Percentiles rank a stretch among this genome's conserved stretches.
Conservation (phyloP, 2,113 vertebrate species). For the Craseonycteris thonglongyai region DNA sequence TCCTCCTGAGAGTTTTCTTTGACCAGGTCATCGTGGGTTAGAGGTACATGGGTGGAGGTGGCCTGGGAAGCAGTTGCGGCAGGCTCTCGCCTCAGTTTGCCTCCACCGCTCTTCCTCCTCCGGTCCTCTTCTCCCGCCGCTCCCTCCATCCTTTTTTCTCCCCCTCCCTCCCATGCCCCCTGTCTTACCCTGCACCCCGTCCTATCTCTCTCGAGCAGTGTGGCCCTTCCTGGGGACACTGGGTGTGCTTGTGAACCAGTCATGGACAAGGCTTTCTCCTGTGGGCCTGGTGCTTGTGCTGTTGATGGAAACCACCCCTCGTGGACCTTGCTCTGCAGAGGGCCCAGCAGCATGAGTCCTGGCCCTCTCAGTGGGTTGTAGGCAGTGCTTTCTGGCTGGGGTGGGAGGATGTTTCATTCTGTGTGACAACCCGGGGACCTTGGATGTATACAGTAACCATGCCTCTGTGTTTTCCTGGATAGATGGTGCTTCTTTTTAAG, state of each 20-base stretch:
- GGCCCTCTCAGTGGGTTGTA: not conserved
- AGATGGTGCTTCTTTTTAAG: not conserved
- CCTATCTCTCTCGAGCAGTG: not conserved
- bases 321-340: not conserved
- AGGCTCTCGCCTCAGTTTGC: not conserved
- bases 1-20: not conserved
- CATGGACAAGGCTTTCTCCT: not conserved
- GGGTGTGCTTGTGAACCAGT: not conserved
- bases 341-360: no score
- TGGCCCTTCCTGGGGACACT: not conserved
- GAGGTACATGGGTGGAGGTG: not conserved
- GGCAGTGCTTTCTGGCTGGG: not conserved
- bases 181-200: fast-evolving
- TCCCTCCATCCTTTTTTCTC: no score
- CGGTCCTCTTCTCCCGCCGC: fast-evolving
- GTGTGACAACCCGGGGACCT: not conserved
- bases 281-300: not conserved
- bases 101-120: not conserved
- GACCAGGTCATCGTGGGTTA: not conserved
- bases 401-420: no score
- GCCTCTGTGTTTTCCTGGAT: not conserved
- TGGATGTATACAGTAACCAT: fast-evolving
- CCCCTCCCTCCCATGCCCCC: not conserved
- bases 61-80: no score
- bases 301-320: no score